phyloP scores from a whole-genome alignment of 2,113 vertebrate genomes.

The Gopherus evgoodei region DNA sequence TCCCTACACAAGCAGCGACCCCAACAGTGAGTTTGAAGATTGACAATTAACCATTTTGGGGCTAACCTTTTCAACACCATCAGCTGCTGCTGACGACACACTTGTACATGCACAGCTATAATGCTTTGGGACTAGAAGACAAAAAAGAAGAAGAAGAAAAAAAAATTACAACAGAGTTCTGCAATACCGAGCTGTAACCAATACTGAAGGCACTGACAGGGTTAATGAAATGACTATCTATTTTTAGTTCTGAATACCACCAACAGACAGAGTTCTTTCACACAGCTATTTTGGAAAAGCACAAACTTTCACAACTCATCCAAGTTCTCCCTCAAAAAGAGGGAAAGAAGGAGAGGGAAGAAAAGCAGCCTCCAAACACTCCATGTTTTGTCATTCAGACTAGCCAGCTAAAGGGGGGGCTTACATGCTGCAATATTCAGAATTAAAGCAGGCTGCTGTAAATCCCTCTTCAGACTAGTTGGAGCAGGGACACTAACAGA shows the following conservation, averaged over 20 bases:
- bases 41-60: not conserved
- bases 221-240: not conserved
- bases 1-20: too few relatives aligned
- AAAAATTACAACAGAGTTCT: fast-evolving
- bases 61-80: not conserved
- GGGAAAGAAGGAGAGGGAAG: not conserved
- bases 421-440: fast-evolving
- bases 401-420: not conserved
- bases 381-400: not conserved
- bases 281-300: not conserved
- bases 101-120: fast-evolving
- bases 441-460: fast-evolving
- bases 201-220: not conserved
- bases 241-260: not conserved
- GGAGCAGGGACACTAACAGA: not conserved
- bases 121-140: not conserved
- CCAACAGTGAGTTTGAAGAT: not conserved
- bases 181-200: not conserved
- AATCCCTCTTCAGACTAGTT: not conserved
- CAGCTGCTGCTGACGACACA: not conserved
- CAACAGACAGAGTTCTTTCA: not conserved
- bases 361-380: not conserved
- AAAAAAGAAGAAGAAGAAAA: not conserved
- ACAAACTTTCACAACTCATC: not conserved
- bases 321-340: not conserved